Conservation (phyloP, 2,888 invertebrate species). For the Cheilosia urbana region DNA sequence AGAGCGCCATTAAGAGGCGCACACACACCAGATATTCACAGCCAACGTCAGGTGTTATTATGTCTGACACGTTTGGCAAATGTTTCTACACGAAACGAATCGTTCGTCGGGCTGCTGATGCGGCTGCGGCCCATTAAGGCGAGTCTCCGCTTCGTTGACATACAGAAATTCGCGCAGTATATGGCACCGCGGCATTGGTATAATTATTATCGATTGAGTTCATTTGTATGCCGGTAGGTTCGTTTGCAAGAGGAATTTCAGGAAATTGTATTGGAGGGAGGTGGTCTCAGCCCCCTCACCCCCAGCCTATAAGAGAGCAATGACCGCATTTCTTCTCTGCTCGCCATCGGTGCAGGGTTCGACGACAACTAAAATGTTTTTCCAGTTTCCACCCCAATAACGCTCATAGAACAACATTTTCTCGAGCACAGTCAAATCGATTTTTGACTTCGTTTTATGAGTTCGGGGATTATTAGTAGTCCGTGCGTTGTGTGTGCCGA, state of each 20-base stretch:
- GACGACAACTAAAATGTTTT: slow-evolving; percentile 57
- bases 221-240: slow-evolving; percentile 70
- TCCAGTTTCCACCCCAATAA: slow-evolving; percentile 71
- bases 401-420: slow-evolving; percentile 63
- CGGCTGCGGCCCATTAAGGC: slow-evolving; percentile 55
- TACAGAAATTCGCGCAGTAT: slow-evolving; percentile 27
- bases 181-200: slow-evolving; percentile 33
- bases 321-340: slow-evolving; percentile 42
- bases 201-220: slow-evolving; percentile 70
- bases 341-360: slow-evolving; percentile 3
- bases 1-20: slow-evolving; percentile 38
- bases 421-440: slow-evolving; percentile 63
- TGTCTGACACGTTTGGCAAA: slow-evolving; percentile 74
- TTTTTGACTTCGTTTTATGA: slow-evolving; percentile 67
- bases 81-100: slow-evolving; percentile 67
- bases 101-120: slow-evolving; percentile 43
- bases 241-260: slow-evolving; percentile 27
- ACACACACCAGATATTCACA: neutral
- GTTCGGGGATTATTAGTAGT: slow-evolving; percentile 47
- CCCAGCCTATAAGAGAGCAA: slow-evolving; percentile 47
- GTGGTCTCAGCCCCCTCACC: slow-evolving; percentile 8
- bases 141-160: slow-evolving; percentile 46
- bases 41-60: slow-evolving; percentile 67
- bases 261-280: slow-evolving; percentile 7
- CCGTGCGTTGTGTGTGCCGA: slow-evolving; percentile 14